Evolutionary conservation across 1,140 invertebrate species (phyloP).

Genomic region (Lordiphosa collinella): DNA sequence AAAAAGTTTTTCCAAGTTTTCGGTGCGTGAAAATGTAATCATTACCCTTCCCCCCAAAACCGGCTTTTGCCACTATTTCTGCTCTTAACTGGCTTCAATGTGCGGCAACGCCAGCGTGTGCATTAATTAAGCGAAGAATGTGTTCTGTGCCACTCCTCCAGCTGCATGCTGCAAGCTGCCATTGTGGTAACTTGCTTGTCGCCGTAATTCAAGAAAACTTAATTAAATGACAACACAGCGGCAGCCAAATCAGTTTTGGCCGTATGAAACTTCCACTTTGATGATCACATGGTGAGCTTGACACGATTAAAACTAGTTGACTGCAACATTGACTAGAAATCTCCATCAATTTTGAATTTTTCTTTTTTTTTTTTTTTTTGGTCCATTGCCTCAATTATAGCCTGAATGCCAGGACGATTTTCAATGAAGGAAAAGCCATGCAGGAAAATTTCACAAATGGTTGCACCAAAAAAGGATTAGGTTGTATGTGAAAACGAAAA

Average conservation of each 20-base stretch:
- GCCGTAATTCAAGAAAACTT: conserved; percentile 75
- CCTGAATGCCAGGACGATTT: conserved; percentile 21
- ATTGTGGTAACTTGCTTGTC: conserved; percentile 38
- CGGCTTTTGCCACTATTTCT: no score
- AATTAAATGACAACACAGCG: conserved; percentile 72
- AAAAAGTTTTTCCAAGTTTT: conserved; percentile 14
- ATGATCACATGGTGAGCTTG: conserved; percentile 17
- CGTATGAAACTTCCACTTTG: not conserved
- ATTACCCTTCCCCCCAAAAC: not conserved
- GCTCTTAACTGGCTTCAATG: no score
- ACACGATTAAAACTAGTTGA: not conserved
- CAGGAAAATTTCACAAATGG: conserved; percentile 1
- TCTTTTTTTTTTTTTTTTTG: not conserved
- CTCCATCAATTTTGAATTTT: not conserved
- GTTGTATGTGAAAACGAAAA: no score
- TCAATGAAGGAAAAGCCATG: not conserved
- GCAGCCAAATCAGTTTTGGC: conserved; percentile 49
- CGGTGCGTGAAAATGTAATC: conserved; percentile 20
- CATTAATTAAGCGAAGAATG: conserved; percentile 60
- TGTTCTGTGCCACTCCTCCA: conserved; percentile 29
- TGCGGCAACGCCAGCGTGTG: not conserved
- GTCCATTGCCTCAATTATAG: conserved; percentile 20
- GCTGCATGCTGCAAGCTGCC: conserved; percentile 12
- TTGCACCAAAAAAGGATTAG: conserved; percentile 1
- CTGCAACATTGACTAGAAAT: conserved; percentile 21